phyloP scores from a whole-genome alignment of 2,888 invertebrate genomes.

The Clostera curtula region DNA sequence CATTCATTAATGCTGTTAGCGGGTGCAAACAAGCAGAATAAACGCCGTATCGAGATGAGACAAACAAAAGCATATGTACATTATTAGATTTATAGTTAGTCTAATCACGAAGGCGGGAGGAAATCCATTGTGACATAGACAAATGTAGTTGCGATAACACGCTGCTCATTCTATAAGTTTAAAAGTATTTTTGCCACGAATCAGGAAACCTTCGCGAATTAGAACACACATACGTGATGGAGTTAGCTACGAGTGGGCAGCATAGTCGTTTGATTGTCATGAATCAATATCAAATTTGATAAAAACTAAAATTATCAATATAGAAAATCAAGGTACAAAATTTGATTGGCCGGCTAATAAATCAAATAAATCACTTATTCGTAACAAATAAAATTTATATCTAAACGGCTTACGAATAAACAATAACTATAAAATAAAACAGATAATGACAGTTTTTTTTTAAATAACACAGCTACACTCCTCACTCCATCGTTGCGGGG shows the following conservation, averaged over 20 bases:
- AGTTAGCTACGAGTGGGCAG: constrained; percentile 33
- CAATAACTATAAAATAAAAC: constrained; percentile 73
- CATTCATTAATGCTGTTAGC: constrained; percentile 64
- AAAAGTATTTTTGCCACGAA: too few species aligned
- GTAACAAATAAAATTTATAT: constrained; percentile 71
- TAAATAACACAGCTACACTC: constrained; percentile 72
- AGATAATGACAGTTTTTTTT: constrained; percentile 72
- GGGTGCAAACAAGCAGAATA: constrained; percentile 64
- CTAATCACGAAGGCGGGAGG: too few species aligned
- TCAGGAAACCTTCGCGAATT: too few species aligned
- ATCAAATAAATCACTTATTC: constrained; percentile 55
- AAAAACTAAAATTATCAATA: constrained; percentile 60
- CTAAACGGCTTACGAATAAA: constrained; percentile 71
- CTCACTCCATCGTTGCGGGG: constrained; percentile 53
- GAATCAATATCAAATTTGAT: constrained; percentile 64
- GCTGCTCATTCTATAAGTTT: too few species aligned
- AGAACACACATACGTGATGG: too few species aligned
- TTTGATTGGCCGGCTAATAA: constrained; percentile 60
- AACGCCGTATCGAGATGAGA: constrained; percentile 51
- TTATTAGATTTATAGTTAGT: constrained; percentile 9
- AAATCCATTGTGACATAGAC: too few species aligned
- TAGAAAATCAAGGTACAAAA: constrained; percentile 70
- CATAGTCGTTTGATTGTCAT: constrained; percentile 52
- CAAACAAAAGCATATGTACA: constrained; percentile 53
- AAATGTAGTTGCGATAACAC: too few species aligned